Percentiles rank a stretch among this genome's conserved stretches.
These are phyloP conservation scores for Sebastes steindachneri DNA, from an alignment of 2,797 vertebrate species.

Conservation along the genomic window DNA sequence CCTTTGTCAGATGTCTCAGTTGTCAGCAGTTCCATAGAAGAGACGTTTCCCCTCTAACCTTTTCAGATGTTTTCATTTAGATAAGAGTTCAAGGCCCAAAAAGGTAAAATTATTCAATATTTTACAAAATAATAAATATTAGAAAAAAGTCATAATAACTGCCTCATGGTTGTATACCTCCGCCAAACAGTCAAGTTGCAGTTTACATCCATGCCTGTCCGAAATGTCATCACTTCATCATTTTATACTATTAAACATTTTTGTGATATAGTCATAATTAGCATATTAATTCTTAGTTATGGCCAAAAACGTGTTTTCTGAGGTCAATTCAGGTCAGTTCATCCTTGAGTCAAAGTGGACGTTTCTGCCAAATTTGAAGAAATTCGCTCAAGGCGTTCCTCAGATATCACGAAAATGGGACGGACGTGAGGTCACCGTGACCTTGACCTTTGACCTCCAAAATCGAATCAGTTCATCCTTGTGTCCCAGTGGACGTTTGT, in stretches of 20 bases:
- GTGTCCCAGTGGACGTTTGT: too few species aligned
- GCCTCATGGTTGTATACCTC: too few species aligned
- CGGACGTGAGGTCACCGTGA: rapidly evolving
- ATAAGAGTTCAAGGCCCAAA: not conserved
- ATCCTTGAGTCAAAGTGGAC: not conserved
- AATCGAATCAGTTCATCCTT: too few species aligned
- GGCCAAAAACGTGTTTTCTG: not conserved
- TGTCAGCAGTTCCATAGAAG: not conserved
- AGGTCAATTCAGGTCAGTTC: not conserved
- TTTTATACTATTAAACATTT: not conserved
- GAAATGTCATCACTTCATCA: not conserved
- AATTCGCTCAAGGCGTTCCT: not conserved
- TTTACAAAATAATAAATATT: not conserved
- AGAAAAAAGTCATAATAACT: not conserved
- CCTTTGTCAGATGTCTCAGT: not conserved
- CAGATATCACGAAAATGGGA: too few species aligned
- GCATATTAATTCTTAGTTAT: too few species aligned
- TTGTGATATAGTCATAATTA: not conserved
- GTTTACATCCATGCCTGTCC: not conserved
- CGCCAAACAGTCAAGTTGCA: not conserved
- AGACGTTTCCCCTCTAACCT: not conserved
- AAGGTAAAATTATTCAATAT: not conserved
- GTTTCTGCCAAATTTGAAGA: not conserved
- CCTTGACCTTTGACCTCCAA: too few species aligned
- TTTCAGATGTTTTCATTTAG: not conserved